Conservation (phyloP, 2,888 invertebrate species). For the Melinopterus prodromus region DNA sequence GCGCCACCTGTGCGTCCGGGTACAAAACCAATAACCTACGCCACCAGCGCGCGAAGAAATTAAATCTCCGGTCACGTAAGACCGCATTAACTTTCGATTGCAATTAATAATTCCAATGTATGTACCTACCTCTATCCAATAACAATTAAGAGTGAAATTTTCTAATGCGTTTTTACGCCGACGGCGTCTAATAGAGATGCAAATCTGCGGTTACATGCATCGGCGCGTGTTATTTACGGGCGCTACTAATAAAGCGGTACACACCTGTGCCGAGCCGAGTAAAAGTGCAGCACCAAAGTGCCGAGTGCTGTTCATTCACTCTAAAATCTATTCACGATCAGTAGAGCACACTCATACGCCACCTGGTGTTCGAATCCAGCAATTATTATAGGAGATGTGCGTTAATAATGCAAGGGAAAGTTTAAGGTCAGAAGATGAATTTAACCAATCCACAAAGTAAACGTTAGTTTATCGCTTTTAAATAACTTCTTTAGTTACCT, state of each 20-base stretch:
- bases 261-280: not conserved
- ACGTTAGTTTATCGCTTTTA: not conserved
- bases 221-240: not conserved
- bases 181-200: not conserved
- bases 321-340: not conserved
- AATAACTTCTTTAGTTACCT: no score
- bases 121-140: not conserved
- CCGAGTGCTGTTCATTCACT: conserved; percentile 4
- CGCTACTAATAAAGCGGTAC: not conserved
- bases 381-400: not conserved
- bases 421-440: not conserved
- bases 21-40: not conserved
- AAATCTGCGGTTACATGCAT: not conserved
- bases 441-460: not conserved
- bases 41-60: not conserved
- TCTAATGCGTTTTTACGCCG: not conserved
- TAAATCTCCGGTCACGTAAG: no score
- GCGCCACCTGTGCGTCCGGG: not conserved
- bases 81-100: not conserved
- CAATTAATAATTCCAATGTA: not conserved
- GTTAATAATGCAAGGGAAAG: not conserved
- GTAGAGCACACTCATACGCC: not conserved
- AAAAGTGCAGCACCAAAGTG: not conserved
- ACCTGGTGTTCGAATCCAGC: not conserved
- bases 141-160: not conserved